Conservation (phyloP, 2,113 vertebrate species). For the Tyrannus savana region DNA sequence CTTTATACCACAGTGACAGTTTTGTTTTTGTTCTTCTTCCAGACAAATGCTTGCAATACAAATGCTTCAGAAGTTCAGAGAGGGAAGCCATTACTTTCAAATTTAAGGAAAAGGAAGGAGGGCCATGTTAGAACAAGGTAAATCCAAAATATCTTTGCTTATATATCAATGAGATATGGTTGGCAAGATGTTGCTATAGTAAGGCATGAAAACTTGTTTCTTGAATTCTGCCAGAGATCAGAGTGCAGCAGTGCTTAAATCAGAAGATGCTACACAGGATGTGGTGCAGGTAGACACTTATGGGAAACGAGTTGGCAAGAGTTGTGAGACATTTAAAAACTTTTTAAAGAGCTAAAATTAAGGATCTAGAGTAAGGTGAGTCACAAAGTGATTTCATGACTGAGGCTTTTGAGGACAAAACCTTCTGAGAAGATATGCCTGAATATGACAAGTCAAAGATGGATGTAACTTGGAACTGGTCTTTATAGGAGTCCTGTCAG, state of each 20-base stretch:
- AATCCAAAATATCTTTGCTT: neutral
- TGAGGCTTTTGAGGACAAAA: neutral
- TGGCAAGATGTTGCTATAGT: neutral
- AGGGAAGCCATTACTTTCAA: neutral
- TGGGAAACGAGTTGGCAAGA: neutral
- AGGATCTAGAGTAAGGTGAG: neutral
- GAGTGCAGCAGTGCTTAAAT: neutral
- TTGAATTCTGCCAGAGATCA: neutral
- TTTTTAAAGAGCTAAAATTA: neutral
- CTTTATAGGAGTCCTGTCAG: neutral
- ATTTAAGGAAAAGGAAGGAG: neutral
- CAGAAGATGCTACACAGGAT: neutral
- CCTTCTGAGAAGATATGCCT: neutral
- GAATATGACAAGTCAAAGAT: neutral
- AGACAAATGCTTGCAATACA: neutral
- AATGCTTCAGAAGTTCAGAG: neutral
- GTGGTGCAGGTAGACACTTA: neutral
- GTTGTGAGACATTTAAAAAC: neutral
- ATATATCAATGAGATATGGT: rapidly evolving
- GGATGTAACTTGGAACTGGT: neutral
- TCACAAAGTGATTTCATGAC: neutral
- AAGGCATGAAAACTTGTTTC: neutral
- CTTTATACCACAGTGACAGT: neutral
- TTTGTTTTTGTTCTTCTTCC: neutral
- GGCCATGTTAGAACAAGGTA: neutral